Evolutionary conservation across 2,888 invertebrate species (phyloP).

Genomic region (Penaeus monodon): DNA sequence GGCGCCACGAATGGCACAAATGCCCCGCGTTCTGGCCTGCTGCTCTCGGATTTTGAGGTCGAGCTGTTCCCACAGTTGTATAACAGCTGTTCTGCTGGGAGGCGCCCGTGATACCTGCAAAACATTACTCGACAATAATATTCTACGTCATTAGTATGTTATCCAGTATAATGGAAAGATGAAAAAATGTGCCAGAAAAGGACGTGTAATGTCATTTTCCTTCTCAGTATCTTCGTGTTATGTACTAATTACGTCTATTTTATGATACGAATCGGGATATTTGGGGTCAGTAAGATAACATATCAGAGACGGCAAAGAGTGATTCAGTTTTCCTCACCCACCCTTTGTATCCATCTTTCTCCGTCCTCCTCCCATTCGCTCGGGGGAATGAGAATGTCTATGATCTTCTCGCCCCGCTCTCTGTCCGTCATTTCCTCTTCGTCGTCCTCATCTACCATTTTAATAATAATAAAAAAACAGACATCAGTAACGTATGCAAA

Average conservation of each 20-base stretch:
- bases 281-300: no score
- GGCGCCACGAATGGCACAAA: constrained; percentile 58
- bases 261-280: no score
- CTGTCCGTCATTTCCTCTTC: constrained; percentile 37
- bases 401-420: constrained; percentile 56
- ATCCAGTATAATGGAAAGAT: no score
- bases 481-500: no score
- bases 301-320: no score
- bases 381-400: constrained; percentile 63
- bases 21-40: constrained; percentile 57
- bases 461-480: no score
- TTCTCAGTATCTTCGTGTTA: no score
- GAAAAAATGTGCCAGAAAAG: no score
- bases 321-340: background rate
- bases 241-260: no score
- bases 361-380: constrained; percentile 51
- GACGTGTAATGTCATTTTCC: no score
- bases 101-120: constrained; percentile 58
- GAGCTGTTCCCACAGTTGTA: constrained; percentile 64
- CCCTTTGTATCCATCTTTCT: constrained; percentile 46
- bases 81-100: constrained; percentile 59
- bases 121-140: no score
- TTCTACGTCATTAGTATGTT: no score
- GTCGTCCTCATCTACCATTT: constrained; percentile 23
- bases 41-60: constrained; percentile 62